phyloP scores from a whole-genome alignment of 2,888 invertebrate genomes.

The Saturnia pavonia region DNA sequence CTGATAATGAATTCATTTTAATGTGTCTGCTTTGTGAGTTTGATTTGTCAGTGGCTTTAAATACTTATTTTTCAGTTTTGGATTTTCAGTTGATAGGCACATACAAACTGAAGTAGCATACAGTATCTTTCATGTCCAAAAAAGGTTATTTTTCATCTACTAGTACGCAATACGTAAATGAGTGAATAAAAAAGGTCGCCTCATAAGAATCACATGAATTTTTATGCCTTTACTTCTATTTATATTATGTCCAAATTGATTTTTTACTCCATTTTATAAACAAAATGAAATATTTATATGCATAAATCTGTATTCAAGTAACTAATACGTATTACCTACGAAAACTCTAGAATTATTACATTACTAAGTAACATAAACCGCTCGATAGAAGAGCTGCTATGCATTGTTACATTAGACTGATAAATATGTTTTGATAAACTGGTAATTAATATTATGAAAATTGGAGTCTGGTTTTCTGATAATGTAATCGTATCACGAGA shows the following conservation, averaged over 20 bases:
- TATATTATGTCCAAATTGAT: background rate
- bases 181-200: background rate
- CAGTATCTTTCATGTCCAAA: background rate
- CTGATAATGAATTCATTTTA: no score
- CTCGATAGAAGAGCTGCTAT: background rate
- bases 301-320: no score
- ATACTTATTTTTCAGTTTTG: background rate
- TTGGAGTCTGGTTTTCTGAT: background rate
- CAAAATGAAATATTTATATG: background rate
- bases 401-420: background rate
- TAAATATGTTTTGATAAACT: background rate
- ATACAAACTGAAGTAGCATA: no score
- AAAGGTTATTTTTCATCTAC: background rate
- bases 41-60: background rate
- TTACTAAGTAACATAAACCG: no score
- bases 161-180: background rate
- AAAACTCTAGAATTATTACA: no score
- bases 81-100: no score
- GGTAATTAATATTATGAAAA: conserved; percentile 2
- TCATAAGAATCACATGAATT: background rate
- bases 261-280: background rate
- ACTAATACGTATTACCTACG: no score
- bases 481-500: background rate
- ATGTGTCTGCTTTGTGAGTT: no score
- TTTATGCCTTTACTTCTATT: background rate